These are phyloP conservation scores for Antedon mediterranea DNA, from an alignment of 53 echinoderm and acorn worm genomes.

Conservation along the genomic window DNA sequence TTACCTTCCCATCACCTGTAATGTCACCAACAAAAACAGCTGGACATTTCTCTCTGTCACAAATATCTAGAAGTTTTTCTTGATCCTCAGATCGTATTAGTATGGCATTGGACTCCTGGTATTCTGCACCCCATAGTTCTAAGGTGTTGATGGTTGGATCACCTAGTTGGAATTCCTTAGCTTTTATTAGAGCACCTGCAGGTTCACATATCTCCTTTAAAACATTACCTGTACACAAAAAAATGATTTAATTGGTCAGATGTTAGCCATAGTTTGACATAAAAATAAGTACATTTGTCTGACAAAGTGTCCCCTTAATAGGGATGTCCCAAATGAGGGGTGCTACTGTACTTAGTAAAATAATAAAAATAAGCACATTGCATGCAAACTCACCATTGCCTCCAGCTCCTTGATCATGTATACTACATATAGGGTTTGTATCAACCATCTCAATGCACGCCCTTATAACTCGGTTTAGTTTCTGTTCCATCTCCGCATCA, in stretches of 20 bases:
- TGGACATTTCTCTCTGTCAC: constrained; percentile 74
- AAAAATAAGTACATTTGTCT: no score
- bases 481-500: constrained; percentile 99
- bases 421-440: constrained; percentile 72
- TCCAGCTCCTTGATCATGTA: constrained; percentile 98
- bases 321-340: no score
- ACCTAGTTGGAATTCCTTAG: constrained; percentile 88
- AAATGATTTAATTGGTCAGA: not conserved
- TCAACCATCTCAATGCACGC: constrained; percentile 73
- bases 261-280: no score
- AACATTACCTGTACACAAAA: constrained; percentile 55
- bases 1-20: constrained; percentile 92
- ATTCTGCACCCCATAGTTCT: constrained; percentile 98
- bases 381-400: constrained; percentile 96
- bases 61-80: constrained; percentile 36
- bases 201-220: constrained; percentile 90
- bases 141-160: constrained; percentile 88
- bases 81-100: constrained; percentile 47
- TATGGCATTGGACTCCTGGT: constrained; percentile 93
- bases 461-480: constrained; percentile 79
- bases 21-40: constrained; percentile 84
- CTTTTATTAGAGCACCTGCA: constrained; percentile 76
- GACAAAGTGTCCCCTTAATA: no score
- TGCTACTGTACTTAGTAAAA: no score
- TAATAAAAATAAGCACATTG: no score